Base-by-base conservation (phyloP, 2,113 vertebrate species). In the Pseudorectes ferrugineus region DNA sequence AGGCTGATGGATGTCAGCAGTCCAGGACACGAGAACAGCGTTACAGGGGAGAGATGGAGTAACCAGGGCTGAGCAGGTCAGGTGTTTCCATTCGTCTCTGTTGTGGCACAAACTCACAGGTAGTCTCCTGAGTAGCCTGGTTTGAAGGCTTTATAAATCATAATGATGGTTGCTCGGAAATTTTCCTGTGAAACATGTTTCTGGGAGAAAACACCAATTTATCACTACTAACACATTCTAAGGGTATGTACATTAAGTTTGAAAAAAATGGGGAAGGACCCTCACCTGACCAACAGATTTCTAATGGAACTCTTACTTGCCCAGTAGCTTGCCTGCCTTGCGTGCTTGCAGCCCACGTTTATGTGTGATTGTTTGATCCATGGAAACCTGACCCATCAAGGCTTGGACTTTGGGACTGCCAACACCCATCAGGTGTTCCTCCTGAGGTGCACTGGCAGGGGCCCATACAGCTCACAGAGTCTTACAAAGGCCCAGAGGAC, bases 71-170 rank as follows among this genome's bases (percentile, higher is more conserved):
- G 70, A 91, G 74, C 54, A 73, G 81, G 74, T 92, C 81, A 85
- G 89, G 38, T 58, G 55, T 73, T 73, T 38, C 58, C 55, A 83
- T 66, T 46, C 20, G 11, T 77, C 58, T 85, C 92, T 43, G 74
- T 6, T 45, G 43, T 66, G 63, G 38, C 51, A 95, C 14, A 85
- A 89, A 91, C 43, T 66, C 63, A 58, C 29, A 59, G 29, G 43
- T 24, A 22, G 42, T 89, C 81, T 89, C 71, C 22, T 85, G 82
- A 66, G 85, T 40, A 89, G 71, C 46, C 49, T 70, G 38, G 33
- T 70, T 72, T 79, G 87, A 95, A 74, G 24, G 71, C 55, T 92
- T 93, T 93, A 96, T 91, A 88, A 93, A 94, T 96, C 74, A 92
- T 61, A 65, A 23, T 33, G 51, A 62, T 77, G 72, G 38, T 51